Percentiles rank a stretch among this genome's conserved stretches.
phyloP scores from a whole-genome alignment of 2,888 invertebrate species.

The Theodoxus fluviatilis region DNA sequence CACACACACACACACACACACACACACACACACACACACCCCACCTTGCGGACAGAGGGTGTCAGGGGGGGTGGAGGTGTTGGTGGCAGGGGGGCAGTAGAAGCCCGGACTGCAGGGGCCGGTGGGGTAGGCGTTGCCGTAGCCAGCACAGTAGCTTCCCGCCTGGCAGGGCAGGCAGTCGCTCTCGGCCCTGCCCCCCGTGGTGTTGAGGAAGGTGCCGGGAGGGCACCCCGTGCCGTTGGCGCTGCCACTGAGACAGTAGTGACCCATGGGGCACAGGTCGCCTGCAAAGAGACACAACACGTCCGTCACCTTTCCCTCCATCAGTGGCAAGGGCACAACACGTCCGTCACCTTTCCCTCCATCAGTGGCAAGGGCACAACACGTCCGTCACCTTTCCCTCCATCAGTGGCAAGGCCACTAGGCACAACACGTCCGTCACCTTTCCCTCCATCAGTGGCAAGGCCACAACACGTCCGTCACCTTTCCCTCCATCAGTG shows the following conservation, averaged over 20 bases:
- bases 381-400: too few species aligned
- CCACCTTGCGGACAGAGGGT: constrained; percentile 58
- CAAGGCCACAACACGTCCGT: too few species aligned
- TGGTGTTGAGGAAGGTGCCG: constrained; percentile 57
- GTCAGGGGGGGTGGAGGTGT: constrained; percentile 45
- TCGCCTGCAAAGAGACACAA: constrained; percentile 38
- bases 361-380: too few species aligned
- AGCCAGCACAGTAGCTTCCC: constrained; percentile 58
- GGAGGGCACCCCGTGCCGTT: constrained; percentile 56
- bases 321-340: too few species aligned
- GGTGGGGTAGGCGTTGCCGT: constrained; percentile 49
- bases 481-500: too few species aligned
- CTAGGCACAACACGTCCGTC: too few species aligned
- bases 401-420: too few species aligned
- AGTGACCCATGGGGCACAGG: constrained; percentile 51
- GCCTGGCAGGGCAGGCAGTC: constrained; percentile 56
- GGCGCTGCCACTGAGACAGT: constrained; percentile 47
- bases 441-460: too few species aligned
- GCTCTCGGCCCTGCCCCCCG: constrained; percentile 40
- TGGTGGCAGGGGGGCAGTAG: constrained; percentile 58
- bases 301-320: too few species aligned
- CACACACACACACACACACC: background rate
- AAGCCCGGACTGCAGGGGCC: constrained; percentile 54
- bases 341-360: too few species aligned
- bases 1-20: background rate